Evolutionary conservation across 2,797 vertebrate species (phyloP).

Genomic region (Rhincodon typus): DNA sequence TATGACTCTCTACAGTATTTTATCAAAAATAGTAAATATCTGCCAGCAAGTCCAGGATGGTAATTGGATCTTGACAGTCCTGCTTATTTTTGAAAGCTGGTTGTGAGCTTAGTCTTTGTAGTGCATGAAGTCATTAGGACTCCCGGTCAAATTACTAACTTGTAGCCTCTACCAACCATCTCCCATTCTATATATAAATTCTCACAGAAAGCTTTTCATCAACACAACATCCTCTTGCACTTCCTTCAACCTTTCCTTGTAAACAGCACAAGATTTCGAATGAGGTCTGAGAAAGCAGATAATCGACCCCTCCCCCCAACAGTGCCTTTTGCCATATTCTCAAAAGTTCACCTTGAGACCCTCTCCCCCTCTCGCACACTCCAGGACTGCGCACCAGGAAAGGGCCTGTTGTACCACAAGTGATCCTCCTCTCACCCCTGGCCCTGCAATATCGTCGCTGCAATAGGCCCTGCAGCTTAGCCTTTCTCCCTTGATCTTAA

Average conservation of each 20-base stretch:
- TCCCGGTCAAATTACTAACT: background rate
- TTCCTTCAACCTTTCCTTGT: background rate
- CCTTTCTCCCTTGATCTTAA: background rate
- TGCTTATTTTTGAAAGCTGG: background rate
- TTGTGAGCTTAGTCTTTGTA: background rate
- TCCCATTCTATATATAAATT: conserved; percentile 13
- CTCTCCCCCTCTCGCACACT: background rate
- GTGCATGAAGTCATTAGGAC: background rate
- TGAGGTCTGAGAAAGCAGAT: background rate
- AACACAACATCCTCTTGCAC: background rate
- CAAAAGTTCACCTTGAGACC: background rate
- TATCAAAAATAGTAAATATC: conserved; percentile 5
- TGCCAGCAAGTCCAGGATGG: background rate
- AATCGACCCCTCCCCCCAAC: background rate
- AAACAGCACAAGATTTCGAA: background rate
- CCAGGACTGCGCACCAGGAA: background rate
- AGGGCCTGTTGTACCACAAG: background rate
- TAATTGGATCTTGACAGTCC: conserved; percentile 1
- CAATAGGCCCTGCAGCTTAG: background rate
- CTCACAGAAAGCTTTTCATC: background rate
- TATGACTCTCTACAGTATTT: background rate
- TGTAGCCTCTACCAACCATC: background rate
- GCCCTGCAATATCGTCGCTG: background rate
- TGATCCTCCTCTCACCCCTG: background rate
- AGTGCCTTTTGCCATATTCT: background rate